These are phyloP conservation scores for Ornithorhynchus anatinus DNA, from an alignment of 2,113 vertebrate genomes.

Conservation along the genomic window DNA sequence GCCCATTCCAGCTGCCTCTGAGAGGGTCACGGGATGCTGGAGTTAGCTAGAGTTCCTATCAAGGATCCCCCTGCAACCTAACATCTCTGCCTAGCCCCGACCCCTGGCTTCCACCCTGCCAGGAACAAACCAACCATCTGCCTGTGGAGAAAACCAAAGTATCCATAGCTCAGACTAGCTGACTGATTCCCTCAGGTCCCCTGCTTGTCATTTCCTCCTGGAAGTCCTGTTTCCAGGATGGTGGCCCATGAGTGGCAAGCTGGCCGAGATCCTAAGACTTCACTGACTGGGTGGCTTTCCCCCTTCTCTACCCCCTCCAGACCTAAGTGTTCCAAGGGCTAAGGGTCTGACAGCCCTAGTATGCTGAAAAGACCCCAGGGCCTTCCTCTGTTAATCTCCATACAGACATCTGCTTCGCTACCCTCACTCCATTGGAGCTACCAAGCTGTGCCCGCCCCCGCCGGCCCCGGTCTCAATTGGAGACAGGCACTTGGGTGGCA, in stretches of 20 bases:
- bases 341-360: neutral
- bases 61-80: too few relatives aligned
- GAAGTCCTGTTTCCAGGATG: neutral
- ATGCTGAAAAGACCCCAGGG: neutral
- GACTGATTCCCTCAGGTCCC: too few relatives aligned
- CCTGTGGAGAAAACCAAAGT: too few relatives aligned
- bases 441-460: neutral
- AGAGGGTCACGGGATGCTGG: too few relatives aligned
- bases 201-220: too few relatives aligned
- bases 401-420: conserved; percentile 16
- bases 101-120: too few relatives aligned
- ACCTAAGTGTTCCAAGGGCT: neutral
- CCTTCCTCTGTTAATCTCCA: conserved; percentile 2
- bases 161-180: too few relatives aligned
- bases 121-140: too few relatives aligned
- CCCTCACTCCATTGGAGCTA: neutral
- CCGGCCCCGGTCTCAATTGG: neutral
- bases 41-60: too few relatives aligned
- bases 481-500: neutral
- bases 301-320: neutral
- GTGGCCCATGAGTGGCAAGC: neutral
- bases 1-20: too few relatives aligned
- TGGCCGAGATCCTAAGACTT: neutral
- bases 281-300: neutral
- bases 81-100: too few relatives aligned